A percentile compares a stretch with the other conserved stretches of the same genome.
phyloP scores from a whole-genome alignment of 1,140 invertebrate genomes.

The Pogonomyrmex barbatus region DNA sequence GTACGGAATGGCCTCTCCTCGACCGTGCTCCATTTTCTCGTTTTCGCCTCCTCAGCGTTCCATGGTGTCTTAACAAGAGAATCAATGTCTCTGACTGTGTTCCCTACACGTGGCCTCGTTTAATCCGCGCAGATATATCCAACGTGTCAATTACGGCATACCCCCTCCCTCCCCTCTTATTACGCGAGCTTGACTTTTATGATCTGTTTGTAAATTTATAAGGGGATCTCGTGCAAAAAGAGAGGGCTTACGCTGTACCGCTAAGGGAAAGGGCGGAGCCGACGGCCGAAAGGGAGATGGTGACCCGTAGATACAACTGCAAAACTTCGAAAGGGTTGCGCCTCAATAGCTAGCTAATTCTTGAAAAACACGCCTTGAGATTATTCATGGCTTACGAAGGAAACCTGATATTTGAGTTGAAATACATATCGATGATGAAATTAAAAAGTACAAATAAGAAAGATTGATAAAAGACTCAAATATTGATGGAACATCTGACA shows the following conservation, averaged over 20 bases:
- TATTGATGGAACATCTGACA: neutral
- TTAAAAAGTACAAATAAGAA: neutral
- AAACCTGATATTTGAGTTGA: neutral
- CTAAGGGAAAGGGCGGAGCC: neutral
- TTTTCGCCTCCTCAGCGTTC: constrained; percentile 34
- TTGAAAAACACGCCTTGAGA: constrained; percentile 6
- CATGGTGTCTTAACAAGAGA: constrained; percentile 56
- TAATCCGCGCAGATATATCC: constrained; percentile 60
- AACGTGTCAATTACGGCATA: constrained; percentile 66
- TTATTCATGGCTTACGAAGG: constrained; percentile 20
- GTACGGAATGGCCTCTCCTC: constrained; percentile 40
- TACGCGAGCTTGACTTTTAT: constrained; percentile 38
- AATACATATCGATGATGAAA: neutral
- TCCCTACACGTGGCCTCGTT: constrained; percentile 51
- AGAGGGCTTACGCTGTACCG: neutral
- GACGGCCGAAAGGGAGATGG: constrained; percentile 22
- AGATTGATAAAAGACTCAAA: neutral
- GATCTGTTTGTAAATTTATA: constrained; percentile 54
- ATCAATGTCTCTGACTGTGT: constrained; percentile 62
- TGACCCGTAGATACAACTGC: constrained; percentile 19
- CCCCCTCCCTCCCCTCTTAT: constrained; percentile 33
- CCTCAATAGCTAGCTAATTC: neutral
- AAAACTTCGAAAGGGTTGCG: constrained; percentile 34
- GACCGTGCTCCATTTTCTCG: constrained; percentile 31
- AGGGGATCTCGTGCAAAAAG: constrained; percentile 31